Percentiles rank a stretch among this genome's conserved stretches.
phyloP scores from a whole-genome alignment of 1,140 invertebrate genomes.

The Druon quercuslanigerum region DNA sequence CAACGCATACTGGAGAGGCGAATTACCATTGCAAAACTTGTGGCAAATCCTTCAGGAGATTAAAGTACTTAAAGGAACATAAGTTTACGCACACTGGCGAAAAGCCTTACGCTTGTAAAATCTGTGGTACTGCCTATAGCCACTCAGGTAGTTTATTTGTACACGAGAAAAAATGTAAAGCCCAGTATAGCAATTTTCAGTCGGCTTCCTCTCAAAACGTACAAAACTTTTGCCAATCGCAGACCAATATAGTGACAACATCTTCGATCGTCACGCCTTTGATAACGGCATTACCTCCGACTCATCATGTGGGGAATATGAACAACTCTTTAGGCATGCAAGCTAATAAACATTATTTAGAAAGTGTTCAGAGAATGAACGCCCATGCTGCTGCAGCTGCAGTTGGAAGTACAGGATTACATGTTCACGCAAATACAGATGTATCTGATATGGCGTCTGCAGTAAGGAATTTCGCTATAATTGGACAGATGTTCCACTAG shows the following conservation, averaged over 20 bases:
- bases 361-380: conserved; percentile 53
- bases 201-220: conserved; percentile 42
- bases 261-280: conserved; percentile 45
- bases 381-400: conserved; percentile 25
- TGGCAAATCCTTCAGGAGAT: conserved; percentile 76
- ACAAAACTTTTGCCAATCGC: conserved; percentile 49
- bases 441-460: conserved; percentile 49
- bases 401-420: conserved; percentile 42
- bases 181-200: conserved; percentile 60
- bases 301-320: conserved; percentile 40
- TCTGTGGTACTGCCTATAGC: conserved; percentile 77
- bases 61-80: conserved; percentile 77
- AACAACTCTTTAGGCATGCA: conserved; percentile 45
- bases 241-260: conserved; percentile 22
- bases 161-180: conserved; percentile 69
- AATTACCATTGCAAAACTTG: conserved; percentile 74
- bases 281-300: conserved; percentile 47
- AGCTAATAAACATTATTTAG: conserved; percentile 52
- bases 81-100: conserved; percentile 84
- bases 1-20: conserved; percentile 70
- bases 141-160: conserved; percentile 70
- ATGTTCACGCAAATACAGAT: conserved; percentile 46
- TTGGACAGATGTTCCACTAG: conserved; percentile 63
- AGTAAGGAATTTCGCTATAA: conserved; percentile 58
- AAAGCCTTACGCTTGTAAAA: conserved; percentile 84